A percentile compares a stretch with the other conserved stretches of the same genome.
phyloP scores from a whole-genome alignment of 2,797 vertebrate genomes.

The Pogoniulus pusillus region DNA sequence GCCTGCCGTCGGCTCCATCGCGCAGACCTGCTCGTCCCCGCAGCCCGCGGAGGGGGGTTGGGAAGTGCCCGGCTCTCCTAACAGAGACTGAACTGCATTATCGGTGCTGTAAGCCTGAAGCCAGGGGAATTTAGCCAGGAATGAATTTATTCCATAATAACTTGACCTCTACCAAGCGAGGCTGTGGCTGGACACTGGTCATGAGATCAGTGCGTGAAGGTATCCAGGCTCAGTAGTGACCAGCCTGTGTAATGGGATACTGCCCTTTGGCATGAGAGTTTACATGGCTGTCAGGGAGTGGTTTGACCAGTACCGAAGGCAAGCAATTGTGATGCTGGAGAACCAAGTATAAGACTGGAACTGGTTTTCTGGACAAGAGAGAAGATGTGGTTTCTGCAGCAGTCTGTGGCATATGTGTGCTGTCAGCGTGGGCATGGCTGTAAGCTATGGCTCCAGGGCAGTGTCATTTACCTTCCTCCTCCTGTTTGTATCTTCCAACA shows the following conservation, averaged over 20 bases:
- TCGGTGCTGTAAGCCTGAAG: neutral
- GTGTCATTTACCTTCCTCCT: neutral
- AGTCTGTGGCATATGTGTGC: neutral
- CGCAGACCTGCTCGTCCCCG: neutral
- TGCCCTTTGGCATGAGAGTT: neutral
- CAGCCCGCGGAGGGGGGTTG: neutral
- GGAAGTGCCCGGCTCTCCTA: neutral
- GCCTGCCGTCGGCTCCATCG: too few relatives aligned
- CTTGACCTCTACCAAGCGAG: neutral
- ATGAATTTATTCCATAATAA: neutral
- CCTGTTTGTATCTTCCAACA: neutral
- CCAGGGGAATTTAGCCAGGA: neutral
- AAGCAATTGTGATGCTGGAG: neutral
- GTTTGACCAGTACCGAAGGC: neutral
- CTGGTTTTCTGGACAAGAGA: neutral
- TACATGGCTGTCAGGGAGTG: neutral
- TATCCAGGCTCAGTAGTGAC: rapidly evolving
- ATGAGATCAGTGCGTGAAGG: neutral
- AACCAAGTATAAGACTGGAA: neutral
- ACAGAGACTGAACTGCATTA: neutral
- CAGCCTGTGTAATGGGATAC: neutral
- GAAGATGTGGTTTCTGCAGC: neutral
- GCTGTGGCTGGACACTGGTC: neutral
- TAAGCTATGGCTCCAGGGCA: neutral
- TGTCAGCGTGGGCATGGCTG: neutral